A percentile compares a stretch with the other conserved stretches of the same genome.
Evolutionary conservation across 2,113 vertebrate species (phyloP).

Genomic region (Nerophis lumbriciformis): DNA sequence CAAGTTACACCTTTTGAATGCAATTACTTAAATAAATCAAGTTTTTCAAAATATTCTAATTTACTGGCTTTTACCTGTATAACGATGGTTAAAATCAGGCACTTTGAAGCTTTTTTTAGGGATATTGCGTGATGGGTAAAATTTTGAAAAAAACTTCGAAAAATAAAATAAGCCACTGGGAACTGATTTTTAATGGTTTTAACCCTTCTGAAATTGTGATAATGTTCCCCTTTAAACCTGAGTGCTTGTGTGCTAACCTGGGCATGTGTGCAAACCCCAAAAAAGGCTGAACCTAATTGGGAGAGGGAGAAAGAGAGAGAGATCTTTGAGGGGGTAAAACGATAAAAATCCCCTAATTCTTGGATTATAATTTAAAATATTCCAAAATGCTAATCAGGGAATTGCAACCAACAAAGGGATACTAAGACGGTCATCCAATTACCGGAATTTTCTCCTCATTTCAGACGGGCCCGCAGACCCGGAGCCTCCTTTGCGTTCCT

Average conservation of each 20-base stretch:
- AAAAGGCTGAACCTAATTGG: constrained; percentile 49
- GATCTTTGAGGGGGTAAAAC: constrained; percentile 14
- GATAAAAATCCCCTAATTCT: constrained; percentile 67
- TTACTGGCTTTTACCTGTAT: too few relatives aligned
- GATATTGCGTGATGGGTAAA: too few relatives aligned
- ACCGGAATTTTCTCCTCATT: constrained; percentile 49
- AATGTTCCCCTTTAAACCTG: too few relatives aligned
- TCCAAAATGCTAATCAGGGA: constrained; percentile 75
- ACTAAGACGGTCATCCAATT: constrained; percentile 74
- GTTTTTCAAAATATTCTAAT: too few relatives aligned
- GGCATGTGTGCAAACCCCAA: constrained; percentile 23
- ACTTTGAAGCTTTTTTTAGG: too few relatives aligned
- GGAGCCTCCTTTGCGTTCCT: constrained; percentile 35
- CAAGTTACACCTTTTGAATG: too few relatives aligned
- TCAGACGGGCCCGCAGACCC: constrained; percentile 51
- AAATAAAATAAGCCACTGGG: too few relatives aligned
- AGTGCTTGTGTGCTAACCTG: constrained; percentile 37
- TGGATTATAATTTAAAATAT: constrained; percentile 76
- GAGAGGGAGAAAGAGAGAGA: constrained; percentile 8
- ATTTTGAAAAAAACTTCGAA: too few relatives aligned
- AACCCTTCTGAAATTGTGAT: too few relatives aligned
- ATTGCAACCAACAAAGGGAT: constrained; percentile 74
- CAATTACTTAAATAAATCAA: too few relatives aligned
- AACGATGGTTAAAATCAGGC: too few relatives aligned
- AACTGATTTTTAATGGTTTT: too few relatives aligned